Conservation (phyloP, 2,888 invertebrate genomes). For the Heliconius ismenius region DNA sequence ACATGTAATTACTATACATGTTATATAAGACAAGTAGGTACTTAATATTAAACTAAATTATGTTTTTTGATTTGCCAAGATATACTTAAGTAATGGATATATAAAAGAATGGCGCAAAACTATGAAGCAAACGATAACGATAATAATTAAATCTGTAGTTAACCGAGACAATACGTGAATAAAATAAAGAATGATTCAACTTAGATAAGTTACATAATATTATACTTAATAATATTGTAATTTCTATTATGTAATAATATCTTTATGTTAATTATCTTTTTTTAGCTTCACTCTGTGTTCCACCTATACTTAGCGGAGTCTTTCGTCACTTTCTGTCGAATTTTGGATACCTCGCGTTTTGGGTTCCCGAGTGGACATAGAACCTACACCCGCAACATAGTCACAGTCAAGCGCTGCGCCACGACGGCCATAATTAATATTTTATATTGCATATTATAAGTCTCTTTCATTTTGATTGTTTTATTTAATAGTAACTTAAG, state of each 20-base stretch:
- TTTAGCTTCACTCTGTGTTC: too few species aligned
- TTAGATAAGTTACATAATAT: background rate
- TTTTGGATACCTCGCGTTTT: too few species aligned
- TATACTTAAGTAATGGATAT: background rate
- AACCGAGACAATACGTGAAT: slow-evolving; percentile 13
- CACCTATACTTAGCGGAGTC: too few species aligned
- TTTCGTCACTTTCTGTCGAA: too few species aligned
- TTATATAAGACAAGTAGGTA: background rate
- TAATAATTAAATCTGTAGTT: slow-evolving; percentile 3
- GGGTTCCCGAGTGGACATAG: too few species aligned
- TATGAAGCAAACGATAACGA: slow-evolving; percentile 8
- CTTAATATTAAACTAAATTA: background rate
- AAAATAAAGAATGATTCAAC: background rate
- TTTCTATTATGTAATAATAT: background rate
- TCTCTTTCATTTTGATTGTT: too few species aligned
- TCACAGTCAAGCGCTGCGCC: too few species aligned
- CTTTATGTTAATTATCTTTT: background rate
- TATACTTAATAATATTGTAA: background rate
- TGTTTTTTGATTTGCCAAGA: background rate
- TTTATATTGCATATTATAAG: too few species aligned
- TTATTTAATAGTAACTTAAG: too few species aligned
- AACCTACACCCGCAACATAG: too few species aligned
- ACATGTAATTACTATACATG: background rate
- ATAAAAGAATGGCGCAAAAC: background rate
- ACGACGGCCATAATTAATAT: too few species aligned